Base-by-base conservation (phyloP, 1,140 invertebrate genomes). In the Lordiphosa stackelbergi region DNA sequence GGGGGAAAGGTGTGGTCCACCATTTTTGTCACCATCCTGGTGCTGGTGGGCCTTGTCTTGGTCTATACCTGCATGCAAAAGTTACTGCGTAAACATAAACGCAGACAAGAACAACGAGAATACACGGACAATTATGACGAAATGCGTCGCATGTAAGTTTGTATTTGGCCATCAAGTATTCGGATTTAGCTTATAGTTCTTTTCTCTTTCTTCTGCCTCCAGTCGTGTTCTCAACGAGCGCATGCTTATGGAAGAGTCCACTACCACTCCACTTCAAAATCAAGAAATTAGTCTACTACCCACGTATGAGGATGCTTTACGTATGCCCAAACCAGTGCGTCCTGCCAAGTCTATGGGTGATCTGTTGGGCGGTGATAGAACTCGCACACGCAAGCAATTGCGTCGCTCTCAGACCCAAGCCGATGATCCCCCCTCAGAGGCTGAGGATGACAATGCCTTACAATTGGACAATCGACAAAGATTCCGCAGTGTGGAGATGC, bases 291-390 rank as follows among this genome's bases (percentile, higher is more conserved):
- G 92, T 34, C 91, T 81, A 36, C 92, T 81, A 40, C 93, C 93
- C 1, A 91, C 90, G n/a, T 94, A 94, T 70, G 91, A 91, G 61
- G 93, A 94, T 87, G 93, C 93, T 8, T 88, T 94, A 47, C 89
- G 91, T 6, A 92, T 94, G 91, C 92, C 92, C 11, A 91, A 92
- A 70, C 62, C 91, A 48, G 90, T 90, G 60, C 81, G 88, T 5
- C 91, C 91, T 0, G 90, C 89, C 65, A 89, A 90, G 68, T 92
- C 91, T 11, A 87, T 92, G 64, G 79, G 89, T 53, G 91, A 90
- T 69, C 84, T 88, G 0, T 68, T 69, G 0, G 47, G 46, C 0
- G 51, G 58, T 0, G 54, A 64, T 1, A 40, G 64, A 4, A n/a
- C 54, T 2, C 70, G 58, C 8, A 62, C 56, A 66, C 70, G 68